Conservation (phyloP, 2,888 invertebrate genomes). For the Octonoba sinensis region DNA sequence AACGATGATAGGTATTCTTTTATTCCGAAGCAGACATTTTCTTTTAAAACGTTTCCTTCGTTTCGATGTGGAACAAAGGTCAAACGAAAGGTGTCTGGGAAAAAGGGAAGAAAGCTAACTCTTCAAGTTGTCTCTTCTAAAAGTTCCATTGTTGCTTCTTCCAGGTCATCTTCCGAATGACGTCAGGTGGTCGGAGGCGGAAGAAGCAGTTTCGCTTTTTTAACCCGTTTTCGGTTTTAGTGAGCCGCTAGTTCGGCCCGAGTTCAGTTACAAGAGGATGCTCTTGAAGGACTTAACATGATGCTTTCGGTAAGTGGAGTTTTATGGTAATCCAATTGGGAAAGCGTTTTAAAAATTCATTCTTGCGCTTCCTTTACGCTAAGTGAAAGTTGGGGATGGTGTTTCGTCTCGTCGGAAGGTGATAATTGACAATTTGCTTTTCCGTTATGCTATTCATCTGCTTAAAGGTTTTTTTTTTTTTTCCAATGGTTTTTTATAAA, state of each 20-base stretch:
- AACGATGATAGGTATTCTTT: conserved; percentile 35
- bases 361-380: background rate
- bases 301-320: conserved; percentile 53
- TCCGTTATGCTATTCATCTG: background rate
- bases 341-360: too few species aligned
- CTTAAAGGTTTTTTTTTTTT: background rate
- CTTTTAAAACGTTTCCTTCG: background rate
- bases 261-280: conserved; percentile 56
- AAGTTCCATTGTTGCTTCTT: conserved; percentile 48
- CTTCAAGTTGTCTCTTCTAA: conserved; percentile 23
- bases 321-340: background rate
- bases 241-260: conserved; percentile 26
- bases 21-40: background rate
- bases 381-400: too few species aligned
- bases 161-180: conserved; percentile 58
- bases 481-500: background rate
- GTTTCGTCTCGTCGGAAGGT: too few species aligned
- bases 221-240: conserved; percentile 57
- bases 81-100: conserved; percentile 60
- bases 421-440: background rate
- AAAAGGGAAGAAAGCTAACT: conserved; percentile 30
- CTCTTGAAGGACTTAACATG: conserved; percentile 52
- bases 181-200: conserved; percentile 46
- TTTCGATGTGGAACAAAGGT: conserved; percentile 59
- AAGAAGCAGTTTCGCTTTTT: conserved; percentile 46